Base-by-base conservation (phyloP, 2,113 vertebrate genomes). In the Casuarius casuarius region DNA sequence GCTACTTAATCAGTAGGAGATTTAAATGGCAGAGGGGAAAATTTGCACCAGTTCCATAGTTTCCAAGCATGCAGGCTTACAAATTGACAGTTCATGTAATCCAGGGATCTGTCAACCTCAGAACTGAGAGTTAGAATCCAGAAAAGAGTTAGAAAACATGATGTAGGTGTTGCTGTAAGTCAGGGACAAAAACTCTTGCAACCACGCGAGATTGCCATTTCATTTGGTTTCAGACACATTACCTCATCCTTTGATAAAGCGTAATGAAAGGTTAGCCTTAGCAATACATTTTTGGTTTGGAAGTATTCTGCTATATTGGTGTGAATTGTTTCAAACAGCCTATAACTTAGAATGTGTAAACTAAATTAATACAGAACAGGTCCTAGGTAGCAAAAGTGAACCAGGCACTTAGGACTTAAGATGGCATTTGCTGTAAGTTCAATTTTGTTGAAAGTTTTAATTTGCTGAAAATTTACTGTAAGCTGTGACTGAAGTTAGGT, bases 401-500 rank as follows among this genome's bases (percentile, higher is more conserved):
- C 5, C 2, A 2, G 1, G 10, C 14, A 20, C 22, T 8, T 7
- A 21, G 4, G 66, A 21, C 5, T 68, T 25, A 71, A 82, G 16
- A 40, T 63, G 68, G 19, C 6, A 4, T 51, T 63, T 83, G 23
- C 20, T 49, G 66, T 46, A 46, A 46, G 15, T 46, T 46, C 16
- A 46, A 42, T 42, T 42, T 42, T 42, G 13, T 13, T 42, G 42
- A 42, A 42, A 42, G 42, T 42, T 42, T 42, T 42, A 42, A 46
- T 46, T 46, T 46, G 44, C 44, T 46, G 44, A 46, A 46, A 46
- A 15, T 26, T 23, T 33, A 59, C 48, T 40, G 15, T 42, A 35
- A 48, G 31, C 20, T 1, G 4, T 25, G 65, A 46, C 3, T 2
- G 1, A 76, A 59, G 3, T 44, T 5, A 5, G 29, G 12, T 51